Base-by-base conservation (phyloP, 2,113 vertebrate genomes). In the Origma solitaria region DNA sequence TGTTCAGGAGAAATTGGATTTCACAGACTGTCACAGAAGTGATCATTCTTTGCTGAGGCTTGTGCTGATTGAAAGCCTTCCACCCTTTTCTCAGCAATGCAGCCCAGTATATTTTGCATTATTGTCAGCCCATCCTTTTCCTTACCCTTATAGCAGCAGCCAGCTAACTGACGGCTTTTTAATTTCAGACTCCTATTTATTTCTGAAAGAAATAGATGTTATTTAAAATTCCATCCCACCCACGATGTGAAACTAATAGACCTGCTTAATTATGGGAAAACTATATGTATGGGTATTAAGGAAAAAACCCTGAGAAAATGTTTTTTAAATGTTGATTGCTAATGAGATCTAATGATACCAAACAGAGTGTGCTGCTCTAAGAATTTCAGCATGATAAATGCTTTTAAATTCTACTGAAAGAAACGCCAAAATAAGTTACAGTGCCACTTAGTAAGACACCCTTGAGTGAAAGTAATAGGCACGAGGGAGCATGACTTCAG, bases 201-300 rank as follows among this genome's bases (percentile, higher is more conserved):
- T 96, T 97, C 92, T 97, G 97, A 97, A 97, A 97, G 81, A 96
- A 95, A 97, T 76, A 50, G 95, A 88, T 95, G 89, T 97, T 96
- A 97, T 97, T 98, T 98, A 98, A 97, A 97, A 97, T 97, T 98
- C 95, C 83, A 88, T 97, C 93, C 86, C 97, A 97, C 97, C 96
- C 97, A 96, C 51, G 77, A 97, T 94, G 89, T 97, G 97, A 97
- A 97, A 96, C 97, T 98, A 98, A 98, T 98, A 97, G 92, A 89
- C 86, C 92, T 97, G 96, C 94, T 98, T 98, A 96, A 97, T 97
- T 98, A 97, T 92, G 88, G 92, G 89, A 97, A 97, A 97, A 95
- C 84, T 95, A 62, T 73, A 76, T 62, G 68, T 95, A 95, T 76
- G 86, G 62, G 64, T 96, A 96, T 97, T 94, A 94, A 97, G 64